Evolutionary conservation across 2,888 invertebrate genomes (phyloP).

Genomic region (Podabrus alpinus): DNA sequence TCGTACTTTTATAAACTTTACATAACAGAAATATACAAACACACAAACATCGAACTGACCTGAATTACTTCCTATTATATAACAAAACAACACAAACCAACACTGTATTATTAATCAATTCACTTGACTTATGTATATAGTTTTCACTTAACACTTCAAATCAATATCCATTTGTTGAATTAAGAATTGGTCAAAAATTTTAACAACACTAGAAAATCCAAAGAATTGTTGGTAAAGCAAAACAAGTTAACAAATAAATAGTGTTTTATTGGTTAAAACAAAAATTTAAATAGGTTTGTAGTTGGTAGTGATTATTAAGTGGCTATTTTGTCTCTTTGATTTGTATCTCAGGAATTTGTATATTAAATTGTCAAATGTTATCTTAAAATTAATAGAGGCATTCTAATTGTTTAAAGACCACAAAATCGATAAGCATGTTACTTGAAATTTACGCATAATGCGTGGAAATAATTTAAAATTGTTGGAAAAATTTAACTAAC

Average conservation of each 20-base stretch:
- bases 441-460: conserved; percentile 1
- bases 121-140: conserved; percentile 20
- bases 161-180: conserved; percentile 29
- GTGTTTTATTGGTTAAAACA: neutral
- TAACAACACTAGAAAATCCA: neutral
- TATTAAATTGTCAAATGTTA: neutral
- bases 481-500: neutral
- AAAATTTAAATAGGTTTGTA: neutral
- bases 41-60: conserved; percentile 29
- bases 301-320: neutral
- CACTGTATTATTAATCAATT: conserved; percentile 29
- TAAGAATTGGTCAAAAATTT: conserved; percentile 13
- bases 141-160: conserved; percentile 26
- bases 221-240: neutral
- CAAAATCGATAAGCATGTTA: conserved; percentile 6
- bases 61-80: conserved; percentile 26
- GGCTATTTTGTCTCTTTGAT: neutral
- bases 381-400: neutral
- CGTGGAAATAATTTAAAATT: neutral
- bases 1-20: conserved; percentile 12
- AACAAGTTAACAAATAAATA: neutral
- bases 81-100: conserved; percentile 25
- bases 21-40: conserved; percentile 8
- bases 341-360: neutral
- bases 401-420: neutral